Evolutionary conservation across 1,140 invertebrate genomes (phyloP), one percentile per base, ranked within the genome.

Genomic region (Brachystomella parvula): DNA sequence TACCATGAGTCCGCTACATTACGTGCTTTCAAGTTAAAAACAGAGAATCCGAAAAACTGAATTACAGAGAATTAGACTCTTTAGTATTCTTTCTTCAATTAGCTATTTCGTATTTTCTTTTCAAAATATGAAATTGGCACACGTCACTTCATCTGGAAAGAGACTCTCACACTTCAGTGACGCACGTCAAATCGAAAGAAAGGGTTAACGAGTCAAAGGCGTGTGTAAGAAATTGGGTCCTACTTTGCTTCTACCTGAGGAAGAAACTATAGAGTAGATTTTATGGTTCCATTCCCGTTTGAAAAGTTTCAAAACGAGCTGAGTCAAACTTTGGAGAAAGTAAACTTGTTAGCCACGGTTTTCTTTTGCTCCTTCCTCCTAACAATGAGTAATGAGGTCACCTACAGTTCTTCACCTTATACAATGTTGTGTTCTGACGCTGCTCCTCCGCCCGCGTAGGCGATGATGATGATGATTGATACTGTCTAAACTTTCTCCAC

Each of bases 261-360:
- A 6, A 39, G 19, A 39, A 39, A 39, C 6, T 39, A 19, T 19
- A 6, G 19, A 39, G 19, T n/a, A n/a, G n/a, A n/a, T n/a, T n/a
- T n/a, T n/a, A n/a, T n/a, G n/a, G n/a, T n/a, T n/a, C n/a, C n/a
- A n/a, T n/a, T n/a, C n/a, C n/a, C n/a, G n/a, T n/a, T 39, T 39
- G 6, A 19, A 39, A 39, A 39, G 6, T 39, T 39, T 39, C 35
- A 39, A 39, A 39, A 6, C 35, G 19, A 39, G 6, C 35, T 39
- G 35, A 6, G 6, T 19, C 35, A 9, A 9, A 19, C 35, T 39
- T 39, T 39, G 19, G 24, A 53, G 49, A 53, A 53, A 53, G 49
- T 53, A 53, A 53, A 53, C 49, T 53, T 53, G 49, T 44, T 44
- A 44, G 39, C 39, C n/a, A n/a, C n/a, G n/a, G 39, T 44, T n/a